Evolutionary conservation across 2,797 vertebrate genomes (phyloP).

Genomic region (Meriones psammophilus): DNA sequence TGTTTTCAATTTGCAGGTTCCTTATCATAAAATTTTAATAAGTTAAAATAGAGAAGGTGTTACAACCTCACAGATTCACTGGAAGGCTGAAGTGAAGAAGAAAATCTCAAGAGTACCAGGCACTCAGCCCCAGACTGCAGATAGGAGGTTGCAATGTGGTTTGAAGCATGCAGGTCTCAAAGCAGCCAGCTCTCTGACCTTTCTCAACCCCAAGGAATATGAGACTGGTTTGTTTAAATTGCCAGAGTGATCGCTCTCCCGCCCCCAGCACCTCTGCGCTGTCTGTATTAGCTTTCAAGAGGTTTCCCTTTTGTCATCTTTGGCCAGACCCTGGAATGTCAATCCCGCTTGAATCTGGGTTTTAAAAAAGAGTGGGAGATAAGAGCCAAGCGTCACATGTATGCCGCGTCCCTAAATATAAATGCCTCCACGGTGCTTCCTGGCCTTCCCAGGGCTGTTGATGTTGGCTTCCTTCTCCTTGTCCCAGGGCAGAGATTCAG

Average conservation of each 20-base stretch:
- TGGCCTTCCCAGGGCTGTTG: not conserved
- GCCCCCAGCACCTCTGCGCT: not conserved
- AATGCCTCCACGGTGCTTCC: not conserved
- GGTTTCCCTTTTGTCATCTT: slow-evolving; percentile 71
- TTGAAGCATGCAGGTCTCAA: not conserved
- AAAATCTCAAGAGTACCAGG: not conserved
- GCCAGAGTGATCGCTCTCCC: slow-evolving; percentile 23
- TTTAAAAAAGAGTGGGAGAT: slow-evolving; percentile 69
- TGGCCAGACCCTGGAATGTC: slow-evolving; percentile 75
- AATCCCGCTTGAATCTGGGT: slow-evolving; percentile 64
- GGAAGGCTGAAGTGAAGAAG: not conserved
- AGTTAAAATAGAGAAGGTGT: not conserved
- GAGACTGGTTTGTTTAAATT: slow-evolving; percentile 39
- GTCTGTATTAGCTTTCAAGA: slow-evolving; percentile 74
- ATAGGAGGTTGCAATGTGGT: not conserved
- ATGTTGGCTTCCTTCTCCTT: not conserved
- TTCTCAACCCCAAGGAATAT: slow-evolving; percentile 19
- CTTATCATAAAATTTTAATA: not conserved
- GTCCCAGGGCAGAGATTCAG: not conserved
- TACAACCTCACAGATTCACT: not conserved
- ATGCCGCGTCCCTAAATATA: slow-evolving; percentile 67
- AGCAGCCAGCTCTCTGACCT: slow-evolving; percentile 43
- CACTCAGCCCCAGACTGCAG: not conserved
- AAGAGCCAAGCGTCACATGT: slow-evolving; percentile 63
- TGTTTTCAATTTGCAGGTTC: not conserved